Percentiles rank a stretch among this genome's conserved stretches.
Evolutionary conservation across 2,113 vertebrate genomes (phyloP).

Genomic region (Poecile atricapillus): DNA sequence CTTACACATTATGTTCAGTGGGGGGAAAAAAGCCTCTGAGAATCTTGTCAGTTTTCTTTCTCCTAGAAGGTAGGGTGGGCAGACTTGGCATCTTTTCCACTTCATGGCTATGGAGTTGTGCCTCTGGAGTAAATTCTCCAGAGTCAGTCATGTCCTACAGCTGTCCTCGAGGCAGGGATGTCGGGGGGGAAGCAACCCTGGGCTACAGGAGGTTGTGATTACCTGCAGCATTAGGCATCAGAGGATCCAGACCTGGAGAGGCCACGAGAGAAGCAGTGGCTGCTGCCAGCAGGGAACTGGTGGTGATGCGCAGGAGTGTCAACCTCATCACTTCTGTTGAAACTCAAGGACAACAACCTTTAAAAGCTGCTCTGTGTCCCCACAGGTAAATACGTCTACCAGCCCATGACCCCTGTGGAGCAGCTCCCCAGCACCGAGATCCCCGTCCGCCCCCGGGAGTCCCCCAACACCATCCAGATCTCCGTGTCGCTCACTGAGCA

Average conservation of each 20-base stretch:
- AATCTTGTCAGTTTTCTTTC: neutral
- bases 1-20: neutral
- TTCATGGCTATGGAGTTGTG: neutral
- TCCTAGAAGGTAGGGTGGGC: neutral
- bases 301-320: neutral
- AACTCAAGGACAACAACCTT: neutral
- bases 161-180: neutral
- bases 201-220: neutral
- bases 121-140: neutral
- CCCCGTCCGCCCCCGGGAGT: slow-evolving; percentile 75
- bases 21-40: neutral
- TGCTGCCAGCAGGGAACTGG: neutral
- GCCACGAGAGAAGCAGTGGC: neutral
- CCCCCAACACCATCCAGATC: slow-evolving; percentile 86
- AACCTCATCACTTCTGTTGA: accelerated
- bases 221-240: neutral
- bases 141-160: neutral
- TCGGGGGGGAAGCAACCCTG: neutral
- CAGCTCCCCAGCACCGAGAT: slow-evolving; percentile 92
- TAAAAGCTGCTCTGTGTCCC: neutral
- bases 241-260: neutral
- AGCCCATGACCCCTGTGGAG: slow-evolving; percentile 96
- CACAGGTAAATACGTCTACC: slow-evolving; percentile 94
- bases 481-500: slow-evolving; percentile 88
- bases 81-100: neutral